phyloP scores from a whole-genome alignment of 1,140 invertebrate species.

The Chironomus tepperi region DNA sequence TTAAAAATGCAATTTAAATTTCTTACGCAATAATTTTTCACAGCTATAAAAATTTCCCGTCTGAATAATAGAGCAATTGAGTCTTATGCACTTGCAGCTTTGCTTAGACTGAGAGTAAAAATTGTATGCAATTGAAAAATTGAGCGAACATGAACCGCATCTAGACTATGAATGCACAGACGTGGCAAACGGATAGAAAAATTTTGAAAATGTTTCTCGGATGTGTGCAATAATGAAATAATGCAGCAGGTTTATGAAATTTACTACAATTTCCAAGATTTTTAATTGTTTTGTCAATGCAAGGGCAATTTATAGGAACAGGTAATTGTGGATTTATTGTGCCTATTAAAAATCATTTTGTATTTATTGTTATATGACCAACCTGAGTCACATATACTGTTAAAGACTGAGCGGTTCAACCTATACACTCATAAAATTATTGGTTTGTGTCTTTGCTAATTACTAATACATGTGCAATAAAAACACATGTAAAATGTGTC shows the following conservation, averaged over 20 bases:
- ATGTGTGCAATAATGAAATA: background rate
- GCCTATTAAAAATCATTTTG: too few relatives aligned
- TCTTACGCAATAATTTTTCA: constrained; percentile 21
- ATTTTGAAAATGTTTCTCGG: background rate
- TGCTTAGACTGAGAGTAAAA: background rate
- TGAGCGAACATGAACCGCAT: background rate
- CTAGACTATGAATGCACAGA: background rate
- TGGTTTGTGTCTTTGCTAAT: background rate
- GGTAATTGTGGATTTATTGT: too few relatives aligned
- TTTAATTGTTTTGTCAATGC: too few relatives aligned
- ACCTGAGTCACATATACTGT: too few relatives aligned
- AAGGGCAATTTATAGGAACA: too few relatives aligned
- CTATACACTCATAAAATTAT: background rate
- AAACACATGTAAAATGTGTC: background rate
- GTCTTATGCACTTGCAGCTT: constrained; percentile 12
- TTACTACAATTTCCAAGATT: too few relatives aligned
- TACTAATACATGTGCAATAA: background rate
- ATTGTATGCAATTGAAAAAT: background rate
- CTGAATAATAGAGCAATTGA: constrained; percentile 1
- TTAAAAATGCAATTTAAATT: background rate
- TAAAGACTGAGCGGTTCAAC: background rate
- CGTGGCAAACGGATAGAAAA: background rate
- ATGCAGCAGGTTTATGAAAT: too few relatives aligned
- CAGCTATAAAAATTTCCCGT: background rate
- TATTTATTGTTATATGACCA: too few relatives aligned